Base-by-base conservation (phyloP, 2,888 invertebrate genomes). In the Neoscelio sp. region DNA sequence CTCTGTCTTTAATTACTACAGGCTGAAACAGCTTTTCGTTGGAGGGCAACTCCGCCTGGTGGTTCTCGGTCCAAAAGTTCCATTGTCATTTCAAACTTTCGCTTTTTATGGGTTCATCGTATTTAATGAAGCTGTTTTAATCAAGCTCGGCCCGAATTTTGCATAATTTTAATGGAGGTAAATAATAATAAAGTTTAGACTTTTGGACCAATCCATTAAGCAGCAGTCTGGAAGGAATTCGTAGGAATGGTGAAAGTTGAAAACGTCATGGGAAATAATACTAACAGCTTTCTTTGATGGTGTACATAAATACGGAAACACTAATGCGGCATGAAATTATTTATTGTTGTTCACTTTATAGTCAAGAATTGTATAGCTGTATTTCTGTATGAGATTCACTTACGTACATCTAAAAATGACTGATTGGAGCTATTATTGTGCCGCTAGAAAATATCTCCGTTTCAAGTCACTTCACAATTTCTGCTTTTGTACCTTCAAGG, bases 1-100 rank as follows among this genome's bases (percentile, higher is more conserved):
- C 86, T 85, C 86, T 78, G 87, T 83, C 86, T 88, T 88, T 89
- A 89, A 88, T 88, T 88, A 87, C 85, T 80, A 82, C 82, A 68
- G 79, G 30, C 52, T 64, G 50, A 48, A 65, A 62, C 50, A 17
- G 71, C 52, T 71, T 71, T 65, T 35, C 46, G 38, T n/a, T 6
- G 44, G 52, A 26, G 13, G 18, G 7, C 23, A 2, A 23, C 23
- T 7, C 10, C 38, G 56, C 28, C 15, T 6, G 8, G 26, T n/a
- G 50, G 18, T 8, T 26, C 18, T 30, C 10, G n/a, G 13, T 40
- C 18, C 15, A 12, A 23, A 48, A 56, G 58, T 68, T 50, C 40
- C 50, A 70, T 60, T 60, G 40, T 60, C 58, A 48, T 58, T 48
- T 48, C 28, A 10, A 38, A 68, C 35, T 56, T 68, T 23, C 12